These are phyloP conservation scores for Bradypodion pumilum DNA, from an alignment of 2,797 vertebrate genomes.

Conservation along the genomic window DNA sequence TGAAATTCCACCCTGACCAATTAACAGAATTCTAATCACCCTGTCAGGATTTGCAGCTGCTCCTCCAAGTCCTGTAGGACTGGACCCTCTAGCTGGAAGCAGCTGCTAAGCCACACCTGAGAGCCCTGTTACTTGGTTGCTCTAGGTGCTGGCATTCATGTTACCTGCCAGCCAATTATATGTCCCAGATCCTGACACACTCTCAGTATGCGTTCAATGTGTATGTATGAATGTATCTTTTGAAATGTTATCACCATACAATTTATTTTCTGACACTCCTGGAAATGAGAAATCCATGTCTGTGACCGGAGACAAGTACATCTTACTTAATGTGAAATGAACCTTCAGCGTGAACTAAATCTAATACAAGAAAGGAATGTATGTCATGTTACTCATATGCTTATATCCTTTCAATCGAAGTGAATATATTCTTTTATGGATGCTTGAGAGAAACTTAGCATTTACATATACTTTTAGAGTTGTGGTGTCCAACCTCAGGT, in stretches of 20 bases:
- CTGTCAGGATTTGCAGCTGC: too few species aligned
- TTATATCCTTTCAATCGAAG: not conserved
- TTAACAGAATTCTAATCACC: fast-evolving
- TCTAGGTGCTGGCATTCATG: too few species aligned
- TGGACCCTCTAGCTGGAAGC: too few species aligned
- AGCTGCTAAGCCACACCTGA: too few species aligned
- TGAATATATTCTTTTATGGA: not conserved
- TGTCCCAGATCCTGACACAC: too few species aligned
- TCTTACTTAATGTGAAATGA: not conserved
- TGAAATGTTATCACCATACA: not conserved
- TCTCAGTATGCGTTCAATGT: not conserved
- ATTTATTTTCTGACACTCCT: not conserved
- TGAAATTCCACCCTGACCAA: not conserved
- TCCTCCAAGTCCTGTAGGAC: too few species aligned
- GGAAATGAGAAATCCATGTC: not conserved
- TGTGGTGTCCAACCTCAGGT: too few species aligned
- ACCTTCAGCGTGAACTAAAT: not conserved
- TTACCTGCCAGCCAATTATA: too few species aligned
- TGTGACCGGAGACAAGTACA: not conserved
- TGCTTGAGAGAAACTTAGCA: not conserved
- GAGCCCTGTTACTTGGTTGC: too few species aligned
- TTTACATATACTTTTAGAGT: not conserved
- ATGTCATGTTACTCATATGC: too few species aligned
- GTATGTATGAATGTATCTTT: not conserved
- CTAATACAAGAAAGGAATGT: not conserved